Evolutionary conservation across 2,113 vertebrate genomes (phyloP).

Genomic region (Rallus limicola): DNA sequence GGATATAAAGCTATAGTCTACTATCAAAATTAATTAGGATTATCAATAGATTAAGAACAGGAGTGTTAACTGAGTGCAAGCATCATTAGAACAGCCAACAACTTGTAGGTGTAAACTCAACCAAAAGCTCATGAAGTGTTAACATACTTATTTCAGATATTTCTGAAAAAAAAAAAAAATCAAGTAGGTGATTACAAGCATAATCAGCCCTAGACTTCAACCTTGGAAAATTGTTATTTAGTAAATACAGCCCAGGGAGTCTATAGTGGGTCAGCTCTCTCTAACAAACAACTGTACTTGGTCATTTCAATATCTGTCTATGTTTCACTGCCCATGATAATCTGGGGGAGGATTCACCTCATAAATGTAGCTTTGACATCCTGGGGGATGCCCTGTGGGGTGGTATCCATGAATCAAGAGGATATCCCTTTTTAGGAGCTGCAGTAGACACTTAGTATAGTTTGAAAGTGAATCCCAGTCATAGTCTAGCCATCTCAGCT

Average conservation of each 20-base stretch:
- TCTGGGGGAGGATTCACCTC: not conserved
- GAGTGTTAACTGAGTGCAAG: not conserved
- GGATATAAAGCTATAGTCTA: not conserved
- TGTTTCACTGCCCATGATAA: not conserved
- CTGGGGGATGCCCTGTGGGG: not conserved
- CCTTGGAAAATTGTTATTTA: not conserved
- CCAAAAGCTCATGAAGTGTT: not conserved
- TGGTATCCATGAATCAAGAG: not conserved
- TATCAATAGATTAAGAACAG: not conserved
- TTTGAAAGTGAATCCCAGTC: not conserved
- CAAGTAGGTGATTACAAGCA: not conserved
- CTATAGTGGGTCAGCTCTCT: not conserved
- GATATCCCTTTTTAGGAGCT: not conserved
- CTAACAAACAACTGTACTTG: not conserved
- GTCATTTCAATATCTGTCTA: not conserved
- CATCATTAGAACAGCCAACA: not conserved
- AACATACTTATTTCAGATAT: not conserved
- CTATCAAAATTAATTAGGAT: not conserved
- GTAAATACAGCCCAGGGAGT: not conserved
- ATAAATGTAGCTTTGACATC: not conserved
- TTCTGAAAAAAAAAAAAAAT: not conserved
- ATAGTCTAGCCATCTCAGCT: not conserved
- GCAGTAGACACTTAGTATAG: not conserved
- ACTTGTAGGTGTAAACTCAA: not conserved
- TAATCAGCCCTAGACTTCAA: not conserved